Percentiles rank a stretch among this genome's conserved stretches.
Conservation (phyloP, 2,113 vertebrate genomes). For the Phalacrocorax aristotelis region DNA sequence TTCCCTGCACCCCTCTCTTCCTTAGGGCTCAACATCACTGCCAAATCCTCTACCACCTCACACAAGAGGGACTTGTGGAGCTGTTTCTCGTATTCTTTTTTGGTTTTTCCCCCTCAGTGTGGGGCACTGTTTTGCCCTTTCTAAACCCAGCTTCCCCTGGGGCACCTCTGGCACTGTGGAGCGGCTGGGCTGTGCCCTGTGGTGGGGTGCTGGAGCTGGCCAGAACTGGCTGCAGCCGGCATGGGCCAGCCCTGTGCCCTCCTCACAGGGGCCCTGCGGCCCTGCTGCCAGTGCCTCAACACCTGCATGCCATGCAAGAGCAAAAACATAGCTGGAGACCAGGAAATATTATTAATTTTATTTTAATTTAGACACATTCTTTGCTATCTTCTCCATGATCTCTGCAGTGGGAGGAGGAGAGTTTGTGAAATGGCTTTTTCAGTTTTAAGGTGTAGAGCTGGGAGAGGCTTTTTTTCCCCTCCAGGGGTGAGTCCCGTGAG, state of each 20-base stretch:
- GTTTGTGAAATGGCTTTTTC: neutral
- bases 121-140: neutral
- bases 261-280: neutral
- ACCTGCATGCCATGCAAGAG: accelerated
- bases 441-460: neutral
- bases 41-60: neutral
- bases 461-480: neutral
- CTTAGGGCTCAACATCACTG: neutral
- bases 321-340: neutral
- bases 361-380: neutral
- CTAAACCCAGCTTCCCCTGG: neutral
- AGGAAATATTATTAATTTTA: neutral
- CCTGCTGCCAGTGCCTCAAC: accelerated
- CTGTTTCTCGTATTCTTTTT: neutral
- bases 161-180: accelerated
- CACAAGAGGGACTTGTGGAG: accelerated
- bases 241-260: no score
- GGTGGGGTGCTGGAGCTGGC: no score
- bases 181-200: neutral
- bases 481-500: neutral
- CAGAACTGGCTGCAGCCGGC: neutral
- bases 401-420: neutral
- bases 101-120: no score
- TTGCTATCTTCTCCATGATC: neutral
- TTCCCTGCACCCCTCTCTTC: neutral